Percentiles rank a stretch among this genome's conserved stretches.
phyloP scores from a whole-genome alignment of 2,888 invertebrate genomes.

The Crossocerus cetratus region DNA sequence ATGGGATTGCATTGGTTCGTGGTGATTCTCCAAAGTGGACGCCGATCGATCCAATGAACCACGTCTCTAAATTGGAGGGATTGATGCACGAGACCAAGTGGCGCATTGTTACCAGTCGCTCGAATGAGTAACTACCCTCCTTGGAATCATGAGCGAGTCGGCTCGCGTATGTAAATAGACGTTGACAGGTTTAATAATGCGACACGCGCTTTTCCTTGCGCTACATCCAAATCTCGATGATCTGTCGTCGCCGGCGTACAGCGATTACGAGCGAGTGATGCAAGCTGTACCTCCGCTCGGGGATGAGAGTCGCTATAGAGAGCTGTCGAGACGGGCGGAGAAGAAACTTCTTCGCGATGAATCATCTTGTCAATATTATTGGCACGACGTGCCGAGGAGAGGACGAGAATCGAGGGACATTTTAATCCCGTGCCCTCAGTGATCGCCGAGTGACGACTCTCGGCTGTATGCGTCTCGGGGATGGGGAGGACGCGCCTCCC shows the following conservation, averaged over 20 bases:
- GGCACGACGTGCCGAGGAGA: neutral
- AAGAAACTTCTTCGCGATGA: neutral
- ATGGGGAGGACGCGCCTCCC: neutral
- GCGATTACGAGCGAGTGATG: neutral
- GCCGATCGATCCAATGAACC: too few species aligned
- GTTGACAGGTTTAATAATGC: constrained; percentile 5
- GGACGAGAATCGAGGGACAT: too few species aligned
- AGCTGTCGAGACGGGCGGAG: neutral
- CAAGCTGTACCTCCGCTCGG: neutral
- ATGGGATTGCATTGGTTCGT: too few species aligned
- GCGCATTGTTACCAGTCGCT: too few species aligned
- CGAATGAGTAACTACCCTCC: neutral
- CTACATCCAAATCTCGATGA: constrained; percentile 3
- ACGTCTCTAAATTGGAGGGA: too few species aligned
- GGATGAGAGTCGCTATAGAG: too few species aligned
- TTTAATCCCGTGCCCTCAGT: neutral
- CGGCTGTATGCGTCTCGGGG: neutral
- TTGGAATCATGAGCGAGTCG: neutral
- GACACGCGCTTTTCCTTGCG: neutral
- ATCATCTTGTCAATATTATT: constrained; percentile 1
- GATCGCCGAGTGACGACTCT: neutral
- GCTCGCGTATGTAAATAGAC: neutral
- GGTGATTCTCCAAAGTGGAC: too few species aligned
- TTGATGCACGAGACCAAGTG: too few species aligned
- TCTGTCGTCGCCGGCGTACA: neutral